Evolutionary conservation across 1,140 invertebrate species (phyloP), one percentile per base, ranked within the genome.

Genomic region (Lysiphlebus fabarum): DNA sequence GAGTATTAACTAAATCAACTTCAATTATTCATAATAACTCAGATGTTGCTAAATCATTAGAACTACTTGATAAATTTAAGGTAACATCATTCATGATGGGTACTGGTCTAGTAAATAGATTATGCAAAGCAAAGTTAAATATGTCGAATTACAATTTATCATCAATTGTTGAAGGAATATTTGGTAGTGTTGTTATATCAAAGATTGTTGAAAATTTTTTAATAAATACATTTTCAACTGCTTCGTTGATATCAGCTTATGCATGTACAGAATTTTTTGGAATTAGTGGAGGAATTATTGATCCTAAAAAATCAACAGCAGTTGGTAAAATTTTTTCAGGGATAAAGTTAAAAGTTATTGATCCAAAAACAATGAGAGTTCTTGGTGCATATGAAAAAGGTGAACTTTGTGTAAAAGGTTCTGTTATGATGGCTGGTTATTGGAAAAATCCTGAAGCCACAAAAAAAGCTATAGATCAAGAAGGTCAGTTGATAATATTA

Each of bases 381-480:
- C 58, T 82, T 5, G 74, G 68, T 0, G 63, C 72, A 0, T 68
- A 70, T n/a, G 7, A 72, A 49, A 11, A 48, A 8, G 82, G 82
- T 0, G 81, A 83, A 62, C 26, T 82, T 2, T 80, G 69, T 42
- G 53, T 77, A 7, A 63, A 69, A 58, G 71, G 72, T 0, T 71
- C 75, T 1, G 67, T 68, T 6, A 36, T 73, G 12, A 75, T 75
- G 73, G 41, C 64, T n/a, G 65, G 64, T 7, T 76, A 75, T 33
- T 69, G 54, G 47, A 56, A 56, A 7, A 69, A 75, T 59, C 61
- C 67, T 4, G 62, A 81, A 56, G 77, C 70, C 5, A 84, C 83
- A 1, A 67, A 62, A 1, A 72, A 81, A 53, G 78, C 73, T 2
- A 76, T 86, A 34, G 80, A 82, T 58, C 50, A 62, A 5, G 77